Evolutionary conservation across 2,797 vertebrate species (phyloP).

Genomic region (Coregonus ussuriensis): DNA sequence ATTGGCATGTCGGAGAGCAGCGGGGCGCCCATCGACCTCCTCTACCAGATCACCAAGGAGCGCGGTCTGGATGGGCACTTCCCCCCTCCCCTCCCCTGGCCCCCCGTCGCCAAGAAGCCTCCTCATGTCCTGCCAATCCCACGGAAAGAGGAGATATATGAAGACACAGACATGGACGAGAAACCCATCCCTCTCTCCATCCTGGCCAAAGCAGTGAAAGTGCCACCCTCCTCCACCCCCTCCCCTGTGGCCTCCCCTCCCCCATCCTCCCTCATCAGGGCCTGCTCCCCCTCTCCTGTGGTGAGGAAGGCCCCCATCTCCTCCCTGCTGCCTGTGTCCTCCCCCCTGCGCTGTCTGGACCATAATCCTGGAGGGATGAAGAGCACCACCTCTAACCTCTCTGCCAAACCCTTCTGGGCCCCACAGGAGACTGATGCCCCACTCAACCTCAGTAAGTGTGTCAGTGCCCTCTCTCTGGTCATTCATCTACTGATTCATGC

Average conservation of each 20-base stretch:
- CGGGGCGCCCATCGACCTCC: constrained; percentile 86
- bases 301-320: constrained; percentile 87
- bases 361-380: constrained; percentile 76
- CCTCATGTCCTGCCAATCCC: constrained; percentile 17
- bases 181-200: constrained; percentile 66
- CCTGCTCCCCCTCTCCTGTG: constrained; percentile 77
- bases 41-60: constrained; percentile 87
- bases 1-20: constrained; percentile 86
- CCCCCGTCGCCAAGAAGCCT: constrained; percentile 66
- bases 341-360: constrained; percentile 82
- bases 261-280: constrained; percentile 51
- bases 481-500: not conserved
- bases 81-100: constrained; percentile 40
- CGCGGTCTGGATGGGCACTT: constrained; percentile 64
- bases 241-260: constrained; percentile 69
- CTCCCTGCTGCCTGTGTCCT: constrained; percentile 81
- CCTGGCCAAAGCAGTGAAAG: constrained; percentile 64
- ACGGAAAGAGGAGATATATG: constrained; percentile 61
- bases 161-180: constrained; percentile 70
- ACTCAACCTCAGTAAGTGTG: constrained; percentile 91
- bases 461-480: not conserved
- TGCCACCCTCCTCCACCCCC: constrained; percentile 50
- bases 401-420: constrained; percentile 87
- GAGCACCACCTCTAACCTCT: constrained; percentile 72
- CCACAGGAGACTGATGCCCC: constrained; percentile 90